Conservation (phyloP, 2,888 invertebrate genomes). For the Stenodema calcarata region DNA sequence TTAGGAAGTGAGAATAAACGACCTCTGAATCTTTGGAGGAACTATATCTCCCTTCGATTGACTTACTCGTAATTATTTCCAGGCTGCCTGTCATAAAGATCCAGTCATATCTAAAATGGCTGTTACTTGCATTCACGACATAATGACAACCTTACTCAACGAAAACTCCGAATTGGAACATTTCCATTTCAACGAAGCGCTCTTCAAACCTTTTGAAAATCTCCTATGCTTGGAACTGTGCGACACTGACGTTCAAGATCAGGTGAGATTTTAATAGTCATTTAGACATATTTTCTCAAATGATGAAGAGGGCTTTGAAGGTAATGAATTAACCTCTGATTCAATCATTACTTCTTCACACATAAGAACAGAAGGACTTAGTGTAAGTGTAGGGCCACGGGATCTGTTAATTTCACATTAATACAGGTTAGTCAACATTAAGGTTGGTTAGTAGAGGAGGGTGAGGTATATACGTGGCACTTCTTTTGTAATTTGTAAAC, state of each 20-base stretch:
- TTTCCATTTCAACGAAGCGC: slow-evolving; percentile 94
- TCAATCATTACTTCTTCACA: too few species aligned
- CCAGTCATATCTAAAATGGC: slow-evolving; percentile 87
- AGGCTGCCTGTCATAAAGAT: slow-evolving; percentile 92
- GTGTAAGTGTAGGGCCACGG: too few species aligned
- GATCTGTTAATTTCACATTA: too few species aligned
- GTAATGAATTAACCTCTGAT: too few species aligned
- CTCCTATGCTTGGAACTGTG: slow-evolving; percentile 90
- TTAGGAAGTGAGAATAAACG: too few species aligned
- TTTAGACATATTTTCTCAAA: too few species aligned
- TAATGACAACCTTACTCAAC: slow-evolving; percentile 84
- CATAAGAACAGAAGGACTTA: too few species aligned
- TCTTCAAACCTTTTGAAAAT: slow-evolving; percentile 94
- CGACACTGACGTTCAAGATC: slow-evolving; percentile 87
- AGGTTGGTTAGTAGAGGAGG: too few species aligned
- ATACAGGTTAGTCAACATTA: too few species aligned
- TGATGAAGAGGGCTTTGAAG: too few species aligned
- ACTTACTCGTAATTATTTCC: slow-evolving; percentile 55
- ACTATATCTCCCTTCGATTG: background rate
- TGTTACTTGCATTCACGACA: slow-evolving; percentile 88
- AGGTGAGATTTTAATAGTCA: slow-evolving; percentile 65
- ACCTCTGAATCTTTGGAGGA: background rate
- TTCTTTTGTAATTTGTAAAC: too few species aligned
- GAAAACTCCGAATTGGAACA: slow-evolving; percentile 88
- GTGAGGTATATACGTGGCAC: too few species aligned